phyloP scores from a whole-genome alignment of 2,113 vertebrate species.

The Dasypus novemcinctus region DNA sequence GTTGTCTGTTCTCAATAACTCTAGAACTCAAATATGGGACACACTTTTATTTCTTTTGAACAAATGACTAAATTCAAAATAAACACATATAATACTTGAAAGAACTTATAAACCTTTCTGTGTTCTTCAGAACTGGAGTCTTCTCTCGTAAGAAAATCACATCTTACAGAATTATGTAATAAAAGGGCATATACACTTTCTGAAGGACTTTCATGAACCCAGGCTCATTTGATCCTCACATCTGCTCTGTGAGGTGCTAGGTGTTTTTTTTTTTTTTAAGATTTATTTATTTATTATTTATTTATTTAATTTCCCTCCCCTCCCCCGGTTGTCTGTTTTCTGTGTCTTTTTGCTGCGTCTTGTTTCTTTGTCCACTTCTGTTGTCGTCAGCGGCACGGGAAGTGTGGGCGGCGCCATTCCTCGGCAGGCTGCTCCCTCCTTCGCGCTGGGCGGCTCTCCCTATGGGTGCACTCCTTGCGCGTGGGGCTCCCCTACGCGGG shows the following conservation, averaged over 20 bases:
- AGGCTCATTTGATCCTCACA: neutral
- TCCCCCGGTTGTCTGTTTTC: too few species aligned
- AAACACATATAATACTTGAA: constrained; percentile 44
- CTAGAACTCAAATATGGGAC: constrained; percentile 63
- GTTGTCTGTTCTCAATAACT: constrained; percentile 66
- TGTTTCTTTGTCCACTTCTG: too few species aligned
- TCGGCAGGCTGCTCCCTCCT: too few species aligned
- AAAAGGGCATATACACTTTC: neutral
- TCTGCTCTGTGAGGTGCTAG: neutral
- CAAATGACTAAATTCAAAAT: constrained; percentile 55
- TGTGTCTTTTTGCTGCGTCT: too few species aligned
- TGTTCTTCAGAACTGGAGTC: constrained; percentile 51
- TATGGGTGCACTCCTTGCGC: too few species aligned
- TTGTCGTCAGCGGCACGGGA: too few species aligned
- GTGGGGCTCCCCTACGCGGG: too few species aligned
- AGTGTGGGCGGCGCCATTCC: too few species aligned
- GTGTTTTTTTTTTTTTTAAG: too few species aligned
- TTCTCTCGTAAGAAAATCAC: constrained; percentile 44
- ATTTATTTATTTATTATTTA: too few species aligned
- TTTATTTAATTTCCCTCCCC: too few species aligned
- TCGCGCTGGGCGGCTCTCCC: too few species aligned
- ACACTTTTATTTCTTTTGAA: constrained; percentile 48
- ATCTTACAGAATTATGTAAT: neutral
- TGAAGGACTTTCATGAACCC: neutral
- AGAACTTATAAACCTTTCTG: constrained; percentile 45